A percentile compares a stretch with the other conserved stretches of the same genome.
Evolutionary conservation across 2,797 vertebrate genomes (phyloP).

Genomic region (Acipenser ruthenus): DNA sequence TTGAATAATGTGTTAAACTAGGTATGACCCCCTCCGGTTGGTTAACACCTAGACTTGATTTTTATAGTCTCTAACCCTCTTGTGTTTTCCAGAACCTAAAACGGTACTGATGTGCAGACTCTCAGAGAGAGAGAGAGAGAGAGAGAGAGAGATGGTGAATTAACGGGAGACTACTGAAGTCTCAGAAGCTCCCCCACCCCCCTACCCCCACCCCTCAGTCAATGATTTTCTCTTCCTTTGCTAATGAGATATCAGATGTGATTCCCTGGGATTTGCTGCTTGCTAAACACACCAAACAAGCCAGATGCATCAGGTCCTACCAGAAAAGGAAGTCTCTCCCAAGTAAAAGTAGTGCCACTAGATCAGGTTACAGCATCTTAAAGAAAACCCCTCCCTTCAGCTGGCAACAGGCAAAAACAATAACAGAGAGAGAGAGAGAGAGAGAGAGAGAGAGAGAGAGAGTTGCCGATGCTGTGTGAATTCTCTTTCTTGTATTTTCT

Average conservation of each 20-base stretch:
- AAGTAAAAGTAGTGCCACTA: too few relatives aligned
- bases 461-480: background rate
- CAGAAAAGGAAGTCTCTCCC: too few relatives aligned
- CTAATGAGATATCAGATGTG: too few relatives aligned
- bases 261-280: too few relatives aligned
- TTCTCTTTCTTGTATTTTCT: slow-evolving; percentile 4
- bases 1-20: slow-evolving; percentile 13
- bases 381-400: slow-evolving; percentile 8
- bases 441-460: slow-evolving; percentile 6
- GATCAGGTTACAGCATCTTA: too few relatives aligned
- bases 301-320: too few relatives aligned
- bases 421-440: slow-evolving; percentile 2
- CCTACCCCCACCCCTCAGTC: slow-evolving; percentile 3
- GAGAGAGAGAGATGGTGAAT: slow-evolving; percentile 7
- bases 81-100: slow-evolving; percentile 45
- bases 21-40: slow-evolving; percentile 11
- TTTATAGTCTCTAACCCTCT: slow-evolving; percentile 38
- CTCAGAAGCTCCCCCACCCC: slow-evolving; percentile 20
- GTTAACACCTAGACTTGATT: slow-evolving; percentile 21
- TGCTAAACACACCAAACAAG: too few relatives aligned
- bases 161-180: slow-evolving; percentile 13
- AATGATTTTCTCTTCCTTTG: too few relatives aligned
- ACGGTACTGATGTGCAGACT: slow-evolving; percentile 50
- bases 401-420: slow-evolving; percentile 7
- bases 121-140: slow-evolving; percentile 18